Percentiles rank a stretch among this genome's conserved stretches.
Evolutionary conservation across 2,113 vertebrate species (phyloP).

Genomic region (Todiramphus saurophagus): DNA sequence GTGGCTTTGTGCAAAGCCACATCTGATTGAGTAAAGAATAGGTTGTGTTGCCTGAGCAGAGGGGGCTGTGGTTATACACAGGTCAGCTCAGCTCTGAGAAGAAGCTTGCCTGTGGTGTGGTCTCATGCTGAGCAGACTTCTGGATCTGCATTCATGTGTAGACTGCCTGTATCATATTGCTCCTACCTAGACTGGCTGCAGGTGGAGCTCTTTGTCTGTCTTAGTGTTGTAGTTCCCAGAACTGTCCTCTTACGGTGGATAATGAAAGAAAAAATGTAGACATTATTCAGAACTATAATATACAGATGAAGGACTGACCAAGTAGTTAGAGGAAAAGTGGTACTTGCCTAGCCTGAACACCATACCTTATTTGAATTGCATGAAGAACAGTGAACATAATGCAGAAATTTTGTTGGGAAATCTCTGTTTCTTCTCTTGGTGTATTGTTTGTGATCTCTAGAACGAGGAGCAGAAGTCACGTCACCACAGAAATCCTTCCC

Average conservation of each 20-base stretch:
- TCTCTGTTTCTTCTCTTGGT: neutral
- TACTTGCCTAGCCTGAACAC: neutral
- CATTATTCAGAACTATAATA: neutral
- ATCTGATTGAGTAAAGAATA: neutral
- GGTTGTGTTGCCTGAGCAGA: neutral
- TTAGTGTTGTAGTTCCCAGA: neutral
- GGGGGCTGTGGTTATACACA: fast-evolving
- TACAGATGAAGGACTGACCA: neutral
- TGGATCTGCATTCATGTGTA: neutral
- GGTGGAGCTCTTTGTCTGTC: neutral
- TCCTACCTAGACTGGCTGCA: neutral
- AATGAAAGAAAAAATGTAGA: neutral
- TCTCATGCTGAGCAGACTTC: neutral
- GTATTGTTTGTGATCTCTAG: neutral
- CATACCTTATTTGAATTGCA: neutral
- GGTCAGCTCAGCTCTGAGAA: neutral
- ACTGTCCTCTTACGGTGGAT: fast-evolving
- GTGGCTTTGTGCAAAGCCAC: neutral
- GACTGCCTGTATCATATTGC: neutral
- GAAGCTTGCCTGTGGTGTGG: neutral
- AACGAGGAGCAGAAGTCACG: neutral
- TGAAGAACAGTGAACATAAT: neutral
- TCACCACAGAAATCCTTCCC: neutral
- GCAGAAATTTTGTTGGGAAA: neutral
- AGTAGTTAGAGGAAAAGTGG: neutral